Percentiles rank a stretch among this genome's conserved stretches.
Conservation (phyloP, 2,113 vertebrate species). For the Oceanodroma tethys region DNA sequence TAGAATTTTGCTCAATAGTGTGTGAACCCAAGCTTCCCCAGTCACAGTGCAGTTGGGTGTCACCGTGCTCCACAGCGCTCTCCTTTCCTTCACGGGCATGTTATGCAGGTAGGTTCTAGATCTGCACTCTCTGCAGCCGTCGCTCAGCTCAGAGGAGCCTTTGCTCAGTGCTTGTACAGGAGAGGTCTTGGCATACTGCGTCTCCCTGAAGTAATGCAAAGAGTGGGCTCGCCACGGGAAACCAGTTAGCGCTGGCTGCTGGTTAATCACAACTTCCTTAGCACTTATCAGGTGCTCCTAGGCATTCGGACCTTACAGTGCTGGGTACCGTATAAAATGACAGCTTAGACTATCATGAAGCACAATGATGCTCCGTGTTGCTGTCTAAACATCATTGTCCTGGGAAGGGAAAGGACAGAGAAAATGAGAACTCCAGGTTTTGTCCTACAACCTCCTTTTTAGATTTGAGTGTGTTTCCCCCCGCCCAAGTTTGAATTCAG, state of each 20-base stretch:
- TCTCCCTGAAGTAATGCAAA: not conserved
- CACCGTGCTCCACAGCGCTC: accelerated
- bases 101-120: not conserved
- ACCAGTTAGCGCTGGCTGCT: not conserved
- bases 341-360: accelerated
- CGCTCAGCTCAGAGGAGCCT: not conserved
- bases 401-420: not conserved
- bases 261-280: not conserved
- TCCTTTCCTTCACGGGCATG: not conserved
- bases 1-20: not conserved
- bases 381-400: not conserved
- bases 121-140: not conserved
- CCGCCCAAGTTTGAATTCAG: not conserved
- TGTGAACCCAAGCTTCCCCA: too few species aligned
- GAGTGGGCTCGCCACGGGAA: not conserved
- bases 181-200: not conserved
- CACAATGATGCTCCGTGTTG: not conserved
- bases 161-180: not conserved
- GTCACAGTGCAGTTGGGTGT: not conserved
- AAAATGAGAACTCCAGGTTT: not conserved
- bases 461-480: too few species aligned
- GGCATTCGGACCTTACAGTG: not conserved
- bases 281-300: not conserved
- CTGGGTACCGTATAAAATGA: not conserved
- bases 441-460: not conserved